phyloP scores from a whole-genome alignment of 2,113 vertebrate genomes.

The Mustela lutreola region DNA sequence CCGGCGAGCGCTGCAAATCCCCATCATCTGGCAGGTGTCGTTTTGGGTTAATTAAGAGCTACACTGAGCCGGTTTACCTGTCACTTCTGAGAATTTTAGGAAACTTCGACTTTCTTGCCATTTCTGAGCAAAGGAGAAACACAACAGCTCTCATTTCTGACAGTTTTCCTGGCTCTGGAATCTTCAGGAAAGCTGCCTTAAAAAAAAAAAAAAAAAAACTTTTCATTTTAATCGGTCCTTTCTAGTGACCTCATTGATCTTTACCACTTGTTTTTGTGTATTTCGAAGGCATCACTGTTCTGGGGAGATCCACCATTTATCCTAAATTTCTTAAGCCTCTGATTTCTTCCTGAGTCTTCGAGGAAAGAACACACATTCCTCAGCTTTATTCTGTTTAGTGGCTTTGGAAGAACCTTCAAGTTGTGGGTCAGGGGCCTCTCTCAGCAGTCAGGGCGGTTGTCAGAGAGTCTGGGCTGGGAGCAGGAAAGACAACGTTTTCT shows the following conservation, averaged over 20 bases:
- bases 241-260: background rate
- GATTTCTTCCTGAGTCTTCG: constrained; percentile 12
- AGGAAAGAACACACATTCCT: background rate
- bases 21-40: constrained; percentile 84
- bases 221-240: background rate
- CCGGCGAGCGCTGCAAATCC: constrained; percentile 79
- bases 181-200: background rate
- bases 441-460: background rate
- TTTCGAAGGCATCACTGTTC: constrained; percentile 30
- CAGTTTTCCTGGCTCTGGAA: background rate
- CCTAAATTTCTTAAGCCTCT: background rate
- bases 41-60: constrained; percentile 85
- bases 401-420: background rate
- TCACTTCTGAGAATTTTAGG: constrained; percentile 79
- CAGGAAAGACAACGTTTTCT: background rate
- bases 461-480: background rate
- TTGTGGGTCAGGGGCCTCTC: background rate
- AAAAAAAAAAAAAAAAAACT: background rate
- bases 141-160: background rate
- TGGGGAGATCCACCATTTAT: background rate
- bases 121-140: constrained; percentile 63
- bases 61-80: constrained; percentile 72
- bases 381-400: background rate
- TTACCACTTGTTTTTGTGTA: background rate
- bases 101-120: constrained; percentile 74